These are phyloP conservation scores for Plecotus auritus DNA, from an alignment of 2,113 vertebrate genomes.

Conservation along the genomic window DNA sequence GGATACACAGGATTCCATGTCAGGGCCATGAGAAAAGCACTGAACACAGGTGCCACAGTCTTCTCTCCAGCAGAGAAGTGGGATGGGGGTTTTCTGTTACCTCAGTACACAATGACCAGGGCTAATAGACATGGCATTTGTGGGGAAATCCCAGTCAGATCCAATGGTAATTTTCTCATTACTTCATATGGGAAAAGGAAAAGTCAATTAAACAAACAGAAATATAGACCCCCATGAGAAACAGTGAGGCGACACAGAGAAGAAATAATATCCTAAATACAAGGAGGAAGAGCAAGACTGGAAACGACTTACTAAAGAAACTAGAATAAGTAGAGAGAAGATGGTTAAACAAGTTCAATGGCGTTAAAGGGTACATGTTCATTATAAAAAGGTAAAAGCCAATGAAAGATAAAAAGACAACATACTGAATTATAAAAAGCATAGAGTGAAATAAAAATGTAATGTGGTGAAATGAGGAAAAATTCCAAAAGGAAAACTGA, in stretches of 20 bases:
- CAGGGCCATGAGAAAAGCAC: neutral
- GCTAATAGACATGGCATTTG: neutral
- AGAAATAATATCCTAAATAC: neutral
- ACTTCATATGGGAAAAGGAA: neutral
- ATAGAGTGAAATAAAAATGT: neutral
- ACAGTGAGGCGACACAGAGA: neutral
- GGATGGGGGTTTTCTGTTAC: neutral
- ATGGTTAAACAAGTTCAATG: neutral
- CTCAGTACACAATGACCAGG: neutral
- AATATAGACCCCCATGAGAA: neutral
- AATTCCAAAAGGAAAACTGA: neutral
- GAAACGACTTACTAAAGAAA: neutral
- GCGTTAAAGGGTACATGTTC: neutral
- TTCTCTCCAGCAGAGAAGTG: neutral
- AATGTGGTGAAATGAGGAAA: neutral
- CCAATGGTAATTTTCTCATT: neutral
- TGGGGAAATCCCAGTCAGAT: neutral
- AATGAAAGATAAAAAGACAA: neutral
- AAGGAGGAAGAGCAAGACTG: neutral
- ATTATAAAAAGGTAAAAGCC: neutral
- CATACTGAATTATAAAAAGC: neutral
- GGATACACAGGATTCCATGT: neutral
- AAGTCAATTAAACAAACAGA: neutral
- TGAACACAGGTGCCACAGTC: neutral
- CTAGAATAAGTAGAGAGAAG: neutral